Evolutionary conservation across 23 tunicate species (phyloP), one percentile per base, ranked within the genome.

Genomic region (Halocynthia roretzi): DNA sequence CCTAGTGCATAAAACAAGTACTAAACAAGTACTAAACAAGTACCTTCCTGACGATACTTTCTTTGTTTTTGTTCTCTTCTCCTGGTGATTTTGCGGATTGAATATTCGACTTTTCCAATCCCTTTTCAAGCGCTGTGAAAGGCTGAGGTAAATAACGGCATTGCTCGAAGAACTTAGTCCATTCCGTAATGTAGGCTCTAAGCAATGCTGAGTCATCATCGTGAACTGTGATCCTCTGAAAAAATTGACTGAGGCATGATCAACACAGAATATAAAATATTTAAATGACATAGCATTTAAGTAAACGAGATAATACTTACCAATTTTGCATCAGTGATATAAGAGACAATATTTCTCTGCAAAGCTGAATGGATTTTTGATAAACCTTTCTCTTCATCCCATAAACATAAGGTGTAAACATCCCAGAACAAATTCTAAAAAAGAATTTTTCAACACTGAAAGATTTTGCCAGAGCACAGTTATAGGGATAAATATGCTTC

Each of bases 361-460:
- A 89, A 55, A 12, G 88, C 96, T 7, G 61, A 54, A 53, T 89
- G 80, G 11, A 89, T 79, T 64, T 89, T 76, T 9, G 80, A 66
- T 5, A 83, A 82, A 15, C 96, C 96, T 7, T 66, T 77, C 21
- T 69, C 72, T 50, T 89, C 80, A 68, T 89, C 96, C 96, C 96
- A 89, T 56, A 84, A 67, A 62, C 89, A 89, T 31, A 84, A 84
- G 9, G 88, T 51, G 62, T 89, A 77, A 8, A 89, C 80, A 75
- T 89, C 87, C 85, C 88, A 89, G 56, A 84, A 84, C 69, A 89
- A 80, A 83, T 84, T 84, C 96, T 89, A 52, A 18, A 79, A 65
- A 83, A 5, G 52, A 40, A 31, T 10, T 11, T 31, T n/a, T 11
- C 5, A 11, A 14, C n/a, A 14, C n/a, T 58, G 63, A 14, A 58